Conservation (phyloP, 2,113 vertebrate species). For the Ursus arctos region DNA sequence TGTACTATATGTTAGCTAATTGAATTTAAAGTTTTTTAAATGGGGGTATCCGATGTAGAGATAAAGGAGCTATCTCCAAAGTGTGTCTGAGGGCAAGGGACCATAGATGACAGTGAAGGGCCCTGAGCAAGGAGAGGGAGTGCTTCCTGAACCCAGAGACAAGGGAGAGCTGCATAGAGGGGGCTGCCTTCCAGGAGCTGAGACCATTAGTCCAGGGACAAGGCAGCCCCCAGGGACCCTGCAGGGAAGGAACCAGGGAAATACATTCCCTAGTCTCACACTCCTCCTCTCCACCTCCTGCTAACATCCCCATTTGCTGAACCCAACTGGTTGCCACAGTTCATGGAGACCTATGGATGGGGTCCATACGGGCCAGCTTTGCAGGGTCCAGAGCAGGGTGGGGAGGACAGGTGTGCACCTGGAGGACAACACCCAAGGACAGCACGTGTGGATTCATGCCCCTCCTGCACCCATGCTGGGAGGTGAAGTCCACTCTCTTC, state of each 20-base stretch:
- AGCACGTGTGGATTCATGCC: fast-evolving
- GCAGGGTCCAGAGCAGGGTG: fast-evolving
- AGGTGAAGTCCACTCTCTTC: neutral
- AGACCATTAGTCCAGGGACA: neutral
- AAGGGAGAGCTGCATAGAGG: neutral
- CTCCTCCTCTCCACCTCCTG: neutral
- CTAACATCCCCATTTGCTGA: neutral
- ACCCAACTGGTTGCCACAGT: neutral
- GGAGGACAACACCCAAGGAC: fast-evolving
- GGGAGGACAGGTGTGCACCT: too few species aligned
- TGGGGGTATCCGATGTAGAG: neutral
- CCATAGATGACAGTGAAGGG: neutral
- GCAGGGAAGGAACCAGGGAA: neutral
- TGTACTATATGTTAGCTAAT: neutral
- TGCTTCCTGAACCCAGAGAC: neutral
- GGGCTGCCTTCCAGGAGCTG: neutral
- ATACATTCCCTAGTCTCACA: too few species aligned
- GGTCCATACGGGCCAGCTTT: neutral
- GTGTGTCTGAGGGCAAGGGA: neutral
- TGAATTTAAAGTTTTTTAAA: neutral
- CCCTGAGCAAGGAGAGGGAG: too few species aligned
- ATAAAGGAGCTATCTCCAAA: neutral
- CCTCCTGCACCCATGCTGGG: fast-evolving
- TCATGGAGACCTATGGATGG: neutral
- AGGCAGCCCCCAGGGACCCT: neutral